These are phyloP conservation scores for Desmophyllum pertusum DNA, from an alignment of 92 coral and sea anemone genomes.

Conservation along the genomic window DNA sequence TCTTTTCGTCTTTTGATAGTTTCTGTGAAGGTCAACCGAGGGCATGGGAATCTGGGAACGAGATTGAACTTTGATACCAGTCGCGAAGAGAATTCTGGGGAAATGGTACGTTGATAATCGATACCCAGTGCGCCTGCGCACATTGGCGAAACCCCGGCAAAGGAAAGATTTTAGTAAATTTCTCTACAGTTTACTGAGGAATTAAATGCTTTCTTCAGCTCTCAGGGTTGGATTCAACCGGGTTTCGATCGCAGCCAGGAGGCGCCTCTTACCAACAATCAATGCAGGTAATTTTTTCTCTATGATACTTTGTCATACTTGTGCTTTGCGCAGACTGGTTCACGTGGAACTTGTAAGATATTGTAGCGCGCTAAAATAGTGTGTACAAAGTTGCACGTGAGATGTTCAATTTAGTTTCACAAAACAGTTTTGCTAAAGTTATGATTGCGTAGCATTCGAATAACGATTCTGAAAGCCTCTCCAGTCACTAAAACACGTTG, in stretches of 20 bases:
- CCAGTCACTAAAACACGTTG: neutral
- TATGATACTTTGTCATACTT: neutral
- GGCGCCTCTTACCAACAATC: conserved; percentile 60
- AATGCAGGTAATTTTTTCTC: conserved; percentile 50
- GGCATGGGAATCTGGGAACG: conserved; percentile 21
- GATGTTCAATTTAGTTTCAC: neutral
- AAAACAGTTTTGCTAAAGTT: neutral
- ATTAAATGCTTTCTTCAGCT: conserved; percentile 80
- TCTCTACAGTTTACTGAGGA: conserved; percentile 18
- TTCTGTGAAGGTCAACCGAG: conserved; percentile 37
- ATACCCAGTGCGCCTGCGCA: conserved; percentile 89
- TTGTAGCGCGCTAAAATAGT: conserved; percentile 10
- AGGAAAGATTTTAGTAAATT: neutral
- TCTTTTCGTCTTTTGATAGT: neutral
- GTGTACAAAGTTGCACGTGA: neutral
- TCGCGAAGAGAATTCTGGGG: conserved; percentile 61
- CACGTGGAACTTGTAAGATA: conserved; percentile 45
- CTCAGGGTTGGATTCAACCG: conserved; percentile 75
- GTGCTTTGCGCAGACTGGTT: neutral
- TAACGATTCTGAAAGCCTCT: neutral
- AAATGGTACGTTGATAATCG: conserved; percentile 79
- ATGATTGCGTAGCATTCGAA: too few relatives aligned
- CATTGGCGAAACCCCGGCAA: conserved; percentile 36
- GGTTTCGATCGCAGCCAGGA: conserved; percentile 56
- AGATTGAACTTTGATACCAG: conserved; percentile 54